Evolutionary conservation across 1,140 invertebrate genomes (phyloP).

Genomic region (Drosophila auraria): DNA sequence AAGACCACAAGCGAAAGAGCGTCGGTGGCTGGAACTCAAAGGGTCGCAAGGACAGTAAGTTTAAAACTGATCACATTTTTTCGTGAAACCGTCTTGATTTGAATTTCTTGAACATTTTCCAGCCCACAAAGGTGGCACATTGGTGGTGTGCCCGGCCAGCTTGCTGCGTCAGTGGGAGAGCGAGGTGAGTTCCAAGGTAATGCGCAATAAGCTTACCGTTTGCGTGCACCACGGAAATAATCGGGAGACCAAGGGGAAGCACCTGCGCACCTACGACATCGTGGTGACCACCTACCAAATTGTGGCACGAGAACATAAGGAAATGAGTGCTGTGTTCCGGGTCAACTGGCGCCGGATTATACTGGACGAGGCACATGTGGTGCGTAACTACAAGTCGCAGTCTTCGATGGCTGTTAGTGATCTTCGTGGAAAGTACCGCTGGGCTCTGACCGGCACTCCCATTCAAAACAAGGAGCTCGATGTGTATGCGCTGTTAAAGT

Average conservation of each 20-base stretch:
- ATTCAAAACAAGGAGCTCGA: conserved; percentile 97
- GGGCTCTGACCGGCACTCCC: conserved; percentile 97
- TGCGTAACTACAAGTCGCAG: conserved; percentile 94
- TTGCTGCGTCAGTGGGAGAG: conserved; percentile 94
- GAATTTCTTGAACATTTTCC: neutral
- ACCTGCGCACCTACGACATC: conserved; percentile 88
- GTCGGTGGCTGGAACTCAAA: conserved; percentile 71
- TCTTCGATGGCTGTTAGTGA: conserved; percentile 90
- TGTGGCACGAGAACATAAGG: conserved; percentile 87
- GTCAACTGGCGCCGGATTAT: conserved; percentile 93
- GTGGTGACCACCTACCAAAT: conserved; percentile 93
- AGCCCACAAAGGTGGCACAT: conserved; percentile 89
- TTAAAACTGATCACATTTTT: neutral
- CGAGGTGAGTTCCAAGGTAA: conserved; percentile 90
- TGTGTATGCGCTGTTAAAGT: conserved; percentile 94
- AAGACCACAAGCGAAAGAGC: conserved; percentile 34
- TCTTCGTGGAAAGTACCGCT: conserved; percentile 88
- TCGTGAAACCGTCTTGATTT: neutral
- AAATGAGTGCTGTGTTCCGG: conserved; percentile 66
- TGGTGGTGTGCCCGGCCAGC: conserved; percentile 95
- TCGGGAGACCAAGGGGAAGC: conserved; percentile 88
- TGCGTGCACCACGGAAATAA: conserved; percentile 93
- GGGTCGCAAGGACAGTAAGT: conserved; percentile 79
- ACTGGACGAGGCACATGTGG: conserved; percentile 96
- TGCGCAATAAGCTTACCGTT: conserved; percentile 88